Conservation (phyloP, 2,797 vertebrate genomes). For the Scarus forsteni region DNA sequence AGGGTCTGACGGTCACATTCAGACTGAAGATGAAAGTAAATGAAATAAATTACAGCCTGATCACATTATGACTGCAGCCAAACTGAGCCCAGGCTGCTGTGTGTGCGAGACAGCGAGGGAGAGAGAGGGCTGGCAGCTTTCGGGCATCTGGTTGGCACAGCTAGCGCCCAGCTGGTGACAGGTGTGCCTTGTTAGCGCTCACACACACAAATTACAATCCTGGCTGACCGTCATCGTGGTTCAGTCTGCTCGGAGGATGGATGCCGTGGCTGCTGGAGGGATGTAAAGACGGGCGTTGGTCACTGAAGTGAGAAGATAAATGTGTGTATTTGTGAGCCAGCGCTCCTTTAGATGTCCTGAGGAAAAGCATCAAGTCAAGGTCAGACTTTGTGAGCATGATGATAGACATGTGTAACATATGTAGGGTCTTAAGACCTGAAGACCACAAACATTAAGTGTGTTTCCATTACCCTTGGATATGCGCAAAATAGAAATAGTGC, state of each 20-base stretch:
- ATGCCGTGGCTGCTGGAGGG: constrained; percentile 42
- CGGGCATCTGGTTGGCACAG: constrained; percentile 33
- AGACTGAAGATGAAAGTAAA: constrained; percentile 19
- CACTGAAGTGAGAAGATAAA: constrained; percentile 1
- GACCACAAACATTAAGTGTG: too few species aligned
- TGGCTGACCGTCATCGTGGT: constrained; percentile 41
- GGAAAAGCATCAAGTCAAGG: too few species aligned
- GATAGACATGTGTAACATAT: too few species aligned
- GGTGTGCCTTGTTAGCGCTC: constrained; percentile 45
- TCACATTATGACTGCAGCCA: constrained; percentile 16
- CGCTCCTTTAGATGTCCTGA: neutral
- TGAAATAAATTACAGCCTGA: constrained; percentile 42
- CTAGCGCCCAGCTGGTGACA: constrained; percentile 16
- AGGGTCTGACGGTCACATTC: constrained; percentile 14
- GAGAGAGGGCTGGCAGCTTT: constrained; percentile 21
- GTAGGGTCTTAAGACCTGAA: too few species aligned
- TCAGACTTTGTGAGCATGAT: too few species aligned
- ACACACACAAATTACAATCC: constrained; percentile 41
- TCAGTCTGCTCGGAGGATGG: constrained; percentile 37
- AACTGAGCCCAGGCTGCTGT: neutral
- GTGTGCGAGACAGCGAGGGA: constrained; percentile 5
- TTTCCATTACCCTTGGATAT: too few species aligned
- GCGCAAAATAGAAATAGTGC: too few species aligned
- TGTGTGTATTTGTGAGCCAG: neutral
- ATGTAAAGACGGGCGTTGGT: constrained; percentile 28